These are phyloP conservation scores for Sinosuthora webbiana DNA, from an alignment of 2,113 vertebrate genomes.

Conservation along the genomic window DNA sequence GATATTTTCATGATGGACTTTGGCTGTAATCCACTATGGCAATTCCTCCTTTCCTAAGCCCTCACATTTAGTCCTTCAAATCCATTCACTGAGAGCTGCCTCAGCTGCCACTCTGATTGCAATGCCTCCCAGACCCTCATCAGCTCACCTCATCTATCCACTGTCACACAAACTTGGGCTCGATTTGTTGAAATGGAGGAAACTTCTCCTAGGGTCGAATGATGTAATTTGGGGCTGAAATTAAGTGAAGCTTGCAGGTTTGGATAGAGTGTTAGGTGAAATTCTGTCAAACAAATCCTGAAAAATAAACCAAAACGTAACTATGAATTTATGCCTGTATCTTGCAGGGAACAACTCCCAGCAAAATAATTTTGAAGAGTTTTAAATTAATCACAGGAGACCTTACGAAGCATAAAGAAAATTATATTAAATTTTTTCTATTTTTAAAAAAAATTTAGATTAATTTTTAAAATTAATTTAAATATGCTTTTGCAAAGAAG, in stretches of 20 bases:
- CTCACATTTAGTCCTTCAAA: constrained; percentile 34
- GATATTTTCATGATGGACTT: not conserved
- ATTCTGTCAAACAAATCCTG: constrained; percentile 31
- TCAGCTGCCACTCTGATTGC: constrained; percentile 48
- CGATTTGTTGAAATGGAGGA: constrained; percentile 31
- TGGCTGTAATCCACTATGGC: not conserved
- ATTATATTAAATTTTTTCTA: not conserved
- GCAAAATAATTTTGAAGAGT: not conserved
- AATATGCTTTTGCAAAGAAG: not conserved
- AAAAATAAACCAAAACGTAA: not conserved
- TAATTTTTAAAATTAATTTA: not conserved
- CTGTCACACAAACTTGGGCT: constrained; percentile 54
- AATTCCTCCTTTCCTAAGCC: constrained; percentile 11
- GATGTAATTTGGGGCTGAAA: constrained; percentile 35
- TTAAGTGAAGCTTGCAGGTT: constrained; percentile 28
- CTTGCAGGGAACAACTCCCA: not conserved
- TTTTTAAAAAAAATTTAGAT: not conserved
- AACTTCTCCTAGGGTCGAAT: constrained; percentile 19
- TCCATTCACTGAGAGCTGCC: constrained; percentile 22
- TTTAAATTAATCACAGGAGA: not conserved
- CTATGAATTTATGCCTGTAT: not conserved
- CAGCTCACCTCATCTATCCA: constrained; percentile 56
- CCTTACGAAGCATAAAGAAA: not conserved
- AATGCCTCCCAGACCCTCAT: constrained; percentile 47
- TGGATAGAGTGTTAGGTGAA: not conserved